Evolutionary conservation across 2,797 vertebrate species (phyloP).

Genomic region (Pterois miles): DNA sequence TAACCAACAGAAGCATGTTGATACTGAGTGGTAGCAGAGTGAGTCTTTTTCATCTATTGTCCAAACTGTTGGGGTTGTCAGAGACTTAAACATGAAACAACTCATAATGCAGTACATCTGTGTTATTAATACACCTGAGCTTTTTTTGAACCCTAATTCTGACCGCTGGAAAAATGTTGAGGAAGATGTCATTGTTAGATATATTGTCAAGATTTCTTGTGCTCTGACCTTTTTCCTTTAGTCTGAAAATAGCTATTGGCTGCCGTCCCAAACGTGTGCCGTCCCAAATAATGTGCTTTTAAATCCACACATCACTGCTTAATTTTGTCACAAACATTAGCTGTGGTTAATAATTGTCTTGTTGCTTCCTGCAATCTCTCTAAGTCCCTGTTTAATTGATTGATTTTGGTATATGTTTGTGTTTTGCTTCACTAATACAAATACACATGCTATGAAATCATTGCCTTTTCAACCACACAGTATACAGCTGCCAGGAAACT

Average conservation of each 20-base stretch:
- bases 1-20: conserved; percentile 53
- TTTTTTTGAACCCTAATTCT: neutral
- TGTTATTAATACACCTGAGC: neutral
- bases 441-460: neutral
- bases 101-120: neutral
- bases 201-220: neutral
- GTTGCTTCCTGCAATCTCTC: neutral
- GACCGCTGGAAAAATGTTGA: neutral
- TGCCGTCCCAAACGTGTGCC: neutral
- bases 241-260: conserved; percentile 37
- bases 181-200: conserved; percentile 7
- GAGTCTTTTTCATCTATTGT: neutral
- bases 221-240: conserved; percentile 25
- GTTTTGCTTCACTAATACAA: conserved; percentile 9
- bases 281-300: neutral
- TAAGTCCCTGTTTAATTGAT: neutral
- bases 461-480: neutral
- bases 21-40: conserved; percentile 25
- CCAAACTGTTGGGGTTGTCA: neutral
- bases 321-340: neutral
- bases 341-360: neutral
- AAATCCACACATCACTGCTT: neutral
- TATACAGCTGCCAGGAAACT: conserved; percentile 15
- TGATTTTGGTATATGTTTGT: neutral
- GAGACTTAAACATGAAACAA: neutral